Evolutionary conservation across 2,797 vertebrate genomes (phyloP).

Genomic region (Hydrocynus forskahlii): DNA sequence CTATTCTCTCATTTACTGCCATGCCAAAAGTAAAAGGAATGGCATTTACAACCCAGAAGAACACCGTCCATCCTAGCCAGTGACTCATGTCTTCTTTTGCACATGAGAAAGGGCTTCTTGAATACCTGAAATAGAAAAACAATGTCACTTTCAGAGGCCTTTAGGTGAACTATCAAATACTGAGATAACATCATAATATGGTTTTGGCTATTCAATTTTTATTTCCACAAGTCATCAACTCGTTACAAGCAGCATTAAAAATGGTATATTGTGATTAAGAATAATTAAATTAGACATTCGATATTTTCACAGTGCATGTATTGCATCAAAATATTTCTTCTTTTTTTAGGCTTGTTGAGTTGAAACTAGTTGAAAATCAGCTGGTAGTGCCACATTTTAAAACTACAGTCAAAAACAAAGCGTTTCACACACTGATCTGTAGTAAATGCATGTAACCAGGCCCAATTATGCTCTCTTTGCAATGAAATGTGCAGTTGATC

Average conservation of each 20-base stretch:
- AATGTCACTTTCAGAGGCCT: slow-evolving; percentile 51
- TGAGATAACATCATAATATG: slow-evolving; percentile 14
- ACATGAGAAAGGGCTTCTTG: slow-evolving; percentile 74
- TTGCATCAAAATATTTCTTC: neutral
- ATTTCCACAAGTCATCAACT: neutral
- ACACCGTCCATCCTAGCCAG: slow-evolving; percentile 79
- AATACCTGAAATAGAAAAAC: slow-evolving; percentile 77
- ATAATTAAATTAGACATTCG: too few species aligned
- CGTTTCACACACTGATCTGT: neutral
- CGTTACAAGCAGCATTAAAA: too few species aligned
- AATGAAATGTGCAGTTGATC: too few species aligned
- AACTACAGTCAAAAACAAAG: neutral
- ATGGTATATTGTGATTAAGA: too few species aligned
- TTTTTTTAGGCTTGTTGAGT: neutral
- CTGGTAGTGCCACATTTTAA: neutral
- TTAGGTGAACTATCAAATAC: slow-evolving; percentile 9
- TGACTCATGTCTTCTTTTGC: slow-evolving; percentile 82
- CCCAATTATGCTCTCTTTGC: too few species aligned
- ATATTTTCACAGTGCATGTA: too few species aligned
- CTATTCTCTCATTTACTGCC: slow-evolving; percentile 84
- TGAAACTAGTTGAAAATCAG: neutral
- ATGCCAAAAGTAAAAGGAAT: slow-evolving; percentile 79
- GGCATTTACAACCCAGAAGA: slow-evolving; percentile 80
- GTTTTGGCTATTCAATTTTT: neutral
- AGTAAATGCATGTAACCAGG: neutral